These are phyloP conservation scores for Ichneumoninae sp. DNA, from an alignment of 2,888 invertebrate genomes.

Conservation along the genomic window DNA sequence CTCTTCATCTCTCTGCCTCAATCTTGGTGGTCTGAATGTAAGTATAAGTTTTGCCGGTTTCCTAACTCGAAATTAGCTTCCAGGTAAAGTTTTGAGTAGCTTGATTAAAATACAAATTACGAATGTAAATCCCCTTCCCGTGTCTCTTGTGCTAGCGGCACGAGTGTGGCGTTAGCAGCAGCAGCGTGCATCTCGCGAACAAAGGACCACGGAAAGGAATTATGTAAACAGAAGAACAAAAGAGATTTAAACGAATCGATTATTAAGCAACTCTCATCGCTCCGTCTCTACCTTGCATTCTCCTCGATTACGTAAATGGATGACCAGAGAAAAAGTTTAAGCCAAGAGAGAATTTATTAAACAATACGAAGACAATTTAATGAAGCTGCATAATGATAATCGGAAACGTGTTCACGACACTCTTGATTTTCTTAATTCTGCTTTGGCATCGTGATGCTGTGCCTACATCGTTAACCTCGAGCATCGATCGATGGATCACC, in stretches of 20 bases:
- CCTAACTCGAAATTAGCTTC: constrained; percentile 67
- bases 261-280: constrained; percentile 54
- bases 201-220: constrained; percentile 59
- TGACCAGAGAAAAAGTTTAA: background rate
- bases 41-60: constrained; percentile 65
- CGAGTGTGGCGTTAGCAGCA: constrained; percentile 3
- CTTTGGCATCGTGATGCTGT: constrained; percentile 48
- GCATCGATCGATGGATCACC: constrained; percentile 66
- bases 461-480: constrained; percentile 67
- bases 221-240: constrained; percentile 67
- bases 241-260: constrained; percentile 63
- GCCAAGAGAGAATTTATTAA: background rate
- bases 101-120: constrained; percentile 72
- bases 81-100: constrained; percentile 68
- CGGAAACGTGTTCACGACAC: background rate
- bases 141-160: constrained; percentile 23
- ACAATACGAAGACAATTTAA: background rate
- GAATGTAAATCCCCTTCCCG: constrained; percentile 66
- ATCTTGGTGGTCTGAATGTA: constrained; percentile 57
- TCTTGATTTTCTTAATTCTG: constrained; percentile 2
- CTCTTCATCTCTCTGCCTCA: constrained; percentile 1
- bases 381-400: background rate
- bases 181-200: constrained; percentile 34
- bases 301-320: background rate
- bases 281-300: background rate